A percentile compares a stretch with the other conserved stretches of the same genome.
Evolutionary conservation across 2,113 vertebrate species (phyloP).

Genomic region (Eleginops maclovinus): DNA sequence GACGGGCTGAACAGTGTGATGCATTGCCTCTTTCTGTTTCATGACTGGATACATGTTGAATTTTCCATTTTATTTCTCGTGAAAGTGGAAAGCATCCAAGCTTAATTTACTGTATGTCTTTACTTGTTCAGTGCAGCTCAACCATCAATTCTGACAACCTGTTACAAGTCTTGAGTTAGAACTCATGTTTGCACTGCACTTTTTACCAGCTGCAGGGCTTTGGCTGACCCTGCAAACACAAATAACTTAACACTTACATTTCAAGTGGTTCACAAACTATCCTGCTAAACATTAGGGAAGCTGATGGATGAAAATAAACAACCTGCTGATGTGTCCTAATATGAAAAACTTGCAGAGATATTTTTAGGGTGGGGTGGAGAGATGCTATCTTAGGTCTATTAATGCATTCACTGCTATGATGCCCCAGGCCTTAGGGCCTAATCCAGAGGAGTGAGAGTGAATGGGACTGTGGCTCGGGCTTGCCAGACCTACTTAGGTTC

Average conservation of each 20-base stretch:
- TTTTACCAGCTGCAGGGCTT: neutral
- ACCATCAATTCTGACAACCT: conserved; percentile 23
- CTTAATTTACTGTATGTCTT: conserved; percentile 1
- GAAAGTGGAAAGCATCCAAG: neutral
- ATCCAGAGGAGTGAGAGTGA: conserved; percentile 79
- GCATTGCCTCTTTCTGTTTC: conserved; percentile 32
- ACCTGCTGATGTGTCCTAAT: conserved; percentile 56
- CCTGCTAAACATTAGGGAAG: conserved; percentile 16
- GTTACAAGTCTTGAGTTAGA: conserved; percentile 13
- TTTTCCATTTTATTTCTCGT: neutral
- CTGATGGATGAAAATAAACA: conserved; percentile 57
- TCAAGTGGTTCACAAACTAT: conserved; percentile 18
- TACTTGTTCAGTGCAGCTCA: conserved; percentile 4
- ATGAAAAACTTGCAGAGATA: conserved; percentile 41
- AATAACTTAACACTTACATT: conserved; percentile 2
- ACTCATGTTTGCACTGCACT: neutral
- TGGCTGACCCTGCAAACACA: neutral
- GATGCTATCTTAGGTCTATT: conserved; percentile 74
- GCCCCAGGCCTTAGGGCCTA: conserved; percentile 63
- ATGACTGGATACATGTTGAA: conserved; percentile 1
- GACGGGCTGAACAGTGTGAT: conserved; percentile 28
- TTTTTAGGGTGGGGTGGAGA: conserved; percentile 57
- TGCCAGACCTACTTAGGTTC: conserved; percentile 82
- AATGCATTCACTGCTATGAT: conserved; percentile 67
- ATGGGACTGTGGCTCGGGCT: conserved; percentile 72